These are phyloP conservation scores for Aphidius ervi DNA, from an alignment of 1,140 invertebrate genomes.

Conservation along the genomic window DNA sequence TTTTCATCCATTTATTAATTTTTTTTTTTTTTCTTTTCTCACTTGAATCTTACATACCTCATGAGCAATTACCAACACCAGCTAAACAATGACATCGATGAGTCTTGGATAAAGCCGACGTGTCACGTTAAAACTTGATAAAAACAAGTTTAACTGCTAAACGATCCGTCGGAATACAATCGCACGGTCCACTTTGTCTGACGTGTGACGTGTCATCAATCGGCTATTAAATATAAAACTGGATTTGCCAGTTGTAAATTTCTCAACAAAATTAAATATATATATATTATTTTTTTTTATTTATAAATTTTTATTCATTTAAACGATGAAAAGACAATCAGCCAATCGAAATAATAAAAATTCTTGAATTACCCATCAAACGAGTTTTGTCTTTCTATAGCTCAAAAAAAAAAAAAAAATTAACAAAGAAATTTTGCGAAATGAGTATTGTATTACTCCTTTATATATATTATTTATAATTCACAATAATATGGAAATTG, in stretches of 20 bases:
- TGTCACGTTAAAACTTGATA: background rate
- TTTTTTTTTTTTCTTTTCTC: too few relatives aligned
- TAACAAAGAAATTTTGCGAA: too few relatives aligned
- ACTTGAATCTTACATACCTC: too few relatives aligned
- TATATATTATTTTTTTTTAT: background rate
- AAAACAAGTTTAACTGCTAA: conserved; percentile 7
- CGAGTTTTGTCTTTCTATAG: conserved; percentile 6
- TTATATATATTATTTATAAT: too few relatives aligned
- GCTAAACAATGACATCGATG: too few relatives aligned
- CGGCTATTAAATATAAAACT: conserved; percentile 10
- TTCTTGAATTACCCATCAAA: conserved; percentile 8
- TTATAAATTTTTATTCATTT: background rate
- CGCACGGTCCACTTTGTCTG: conserved; percentile 5
- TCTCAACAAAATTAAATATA: background rate
- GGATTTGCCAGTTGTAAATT: conserved; percentile 2
- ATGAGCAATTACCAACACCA: too few relatives aligned
- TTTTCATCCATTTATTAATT: too few relatives aligned
- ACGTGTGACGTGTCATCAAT: conserved; percentile 4
- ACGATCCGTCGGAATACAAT: background rate
- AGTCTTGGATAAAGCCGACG: too few relatives aligned
- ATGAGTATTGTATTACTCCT: too few relatives aligned
- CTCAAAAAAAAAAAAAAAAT: conserved; percentile 5
- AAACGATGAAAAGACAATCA: too few relatives aligned
- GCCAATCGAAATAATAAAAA: background rate
- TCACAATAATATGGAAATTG: too few relatives aligned